phyloP scores from a whole-genome alignment of 2,113 vertebrate genomes.

The Lampris incognitus region DNA sequence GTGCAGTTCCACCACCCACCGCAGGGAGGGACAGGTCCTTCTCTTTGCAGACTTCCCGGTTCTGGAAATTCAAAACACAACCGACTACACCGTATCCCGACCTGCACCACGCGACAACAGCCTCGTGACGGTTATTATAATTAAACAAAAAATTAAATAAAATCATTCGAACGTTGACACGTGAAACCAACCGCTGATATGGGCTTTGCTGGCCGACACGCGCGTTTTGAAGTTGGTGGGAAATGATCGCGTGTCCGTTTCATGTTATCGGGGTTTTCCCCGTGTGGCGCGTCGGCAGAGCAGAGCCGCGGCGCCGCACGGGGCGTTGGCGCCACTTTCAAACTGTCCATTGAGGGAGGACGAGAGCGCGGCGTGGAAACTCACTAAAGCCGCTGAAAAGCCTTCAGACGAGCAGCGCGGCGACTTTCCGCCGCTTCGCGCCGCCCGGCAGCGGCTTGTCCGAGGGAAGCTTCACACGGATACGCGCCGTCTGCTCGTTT shows the following conservation, averaged over 20 bases:
- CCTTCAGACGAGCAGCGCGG: too few relatives aligned
- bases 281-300: conserved; percentile 50
- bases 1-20: background rate
- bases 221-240: conserved; percentile 48
- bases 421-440: too few relatives aligned
- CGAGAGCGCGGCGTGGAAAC: conserved; percentile 47
- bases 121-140: conserved; percentile 65
- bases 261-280: conserved; percentile 74
- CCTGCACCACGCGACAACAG: conserved; percentile 70
- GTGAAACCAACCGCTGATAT: background rate
- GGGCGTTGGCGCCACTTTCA: conserved; percentile 80
- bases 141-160: conserved; percentile 77
- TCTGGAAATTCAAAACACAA: conserved; percentile 74
- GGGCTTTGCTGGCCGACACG: conserved; percentile 13
- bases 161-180: conserved; percentile 66
- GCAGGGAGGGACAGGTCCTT: conserved; percentile 48
- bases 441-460: too few relatives aligned
- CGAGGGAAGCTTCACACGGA: too few relatives aligned
- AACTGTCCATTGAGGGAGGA: conserved; percentile 70
- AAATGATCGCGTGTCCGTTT: conserved; percentile 39
- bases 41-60: conserved; percentile 8
- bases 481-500: too few relatives aligned
- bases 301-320: background rate
- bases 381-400: too few relatives aligned
- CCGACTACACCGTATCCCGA: conserved; percentile 67